These are phyloP conservation scores for Gobio occitaniae DNA, from an alignment of 2,797 vertebrate species.

Conservation along the genomic window DNA sequence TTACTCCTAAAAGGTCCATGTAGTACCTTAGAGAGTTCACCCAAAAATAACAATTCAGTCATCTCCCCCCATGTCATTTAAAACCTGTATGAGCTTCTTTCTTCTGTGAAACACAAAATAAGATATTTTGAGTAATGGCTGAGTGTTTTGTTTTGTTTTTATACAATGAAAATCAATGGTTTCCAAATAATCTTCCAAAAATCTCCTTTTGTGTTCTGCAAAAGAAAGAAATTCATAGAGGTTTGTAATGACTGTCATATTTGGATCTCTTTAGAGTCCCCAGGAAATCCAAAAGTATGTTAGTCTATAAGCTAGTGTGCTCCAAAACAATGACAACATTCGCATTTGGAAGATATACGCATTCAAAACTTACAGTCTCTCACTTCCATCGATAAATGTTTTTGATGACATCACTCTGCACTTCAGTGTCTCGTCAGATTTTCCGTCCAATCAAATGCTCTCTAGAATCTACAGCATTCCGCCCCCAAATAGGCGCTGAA, in stretches of 20 bases:
- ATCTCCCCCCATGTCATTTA: neutral
- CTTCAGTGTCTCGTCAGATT: too few relatives aligned
- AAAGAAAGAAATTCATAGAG: neutral
- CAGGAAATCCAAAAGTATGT: too few relatives aligned
- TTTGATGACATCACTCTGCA: too few relatives aligned
- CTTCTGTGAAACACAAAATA: neutral
- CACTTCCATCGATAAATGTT: too few relatives aligned
- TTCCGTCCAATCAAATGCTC: too few relatives aligned
- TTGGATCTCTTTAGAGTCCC: neutral
- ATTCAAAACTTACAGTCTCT: too few relatives aligned
- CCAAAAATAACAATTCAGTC: neutral
- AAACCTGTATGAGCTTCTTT: neutral
- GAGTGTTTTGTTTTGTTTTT: neutral
- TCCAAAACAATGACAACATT: too few relatives aligned
- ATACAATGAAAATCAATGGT: neutral
- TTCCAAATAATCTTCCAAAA: neutral
- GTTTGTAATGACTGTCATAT: neutral
- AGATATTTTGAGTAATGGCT: neutral
- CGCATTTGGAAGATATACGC: too few relatives aligned
- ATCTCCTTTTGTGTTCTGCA: neutral
- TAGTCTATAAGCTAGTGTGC: too few relatives aligned
- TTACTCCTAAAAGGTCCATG: neutral
- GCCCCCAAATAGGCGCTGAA: too few relatives aligned
- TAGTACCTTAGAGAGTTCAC: neutral
- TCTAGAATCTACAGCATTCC: too few relatives aligned